Evolutionary conservation across 2,797 vertebrate genomes (phyloP).

Genomic region (Taeniopygia guttata): DNA sequence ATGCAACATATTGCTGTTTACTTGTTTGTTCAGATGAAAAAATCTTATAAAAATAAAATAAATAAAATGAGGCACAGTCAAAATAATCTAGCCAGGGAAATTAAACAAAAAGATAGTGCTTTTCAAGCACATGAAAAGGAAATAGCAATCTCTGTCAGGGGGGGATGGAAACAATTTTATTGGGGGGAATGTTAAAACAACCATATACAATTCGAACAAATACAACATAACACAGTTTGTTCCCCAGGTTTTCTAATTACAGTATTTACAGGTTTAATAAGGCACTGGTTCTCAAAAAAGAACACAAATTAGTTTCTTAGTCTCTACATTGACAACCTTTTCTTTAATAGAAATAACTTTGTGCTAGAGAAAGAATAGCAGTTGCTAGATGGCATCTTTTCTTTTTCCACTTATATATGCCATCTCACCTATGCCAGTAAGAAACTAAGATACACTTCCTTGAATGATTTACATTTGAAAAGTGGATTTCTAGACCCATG

Average conservation of each 20-base stretch:
- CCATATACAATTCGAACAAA: constrained; percentile 79
- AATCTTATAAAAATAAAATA: neutral
- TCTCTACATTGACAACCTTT: constrained; percentile 65
- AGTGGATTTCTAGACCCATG: neutral
- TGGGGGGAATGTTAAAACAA: constrained; percentile 81
- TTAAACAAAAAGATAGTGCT: neutral
- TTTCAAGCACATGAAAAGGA: neutral
- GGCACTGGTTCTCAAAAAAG: constrained; percentile 82
- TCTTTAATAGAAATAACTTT: constrained; percentile 65
- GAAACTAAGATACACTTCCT: neutral
- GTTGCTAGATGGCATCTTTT: constrained; percentile 2
- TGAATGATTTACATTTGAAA: neutral
- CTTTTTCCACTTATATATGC: neutral
- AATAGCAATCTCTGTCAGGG: neutral
- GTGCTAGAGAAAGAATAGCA: constrained; percentile 45
- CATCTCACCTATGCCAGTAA: neutral
- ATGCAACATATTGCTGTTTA: neutral
- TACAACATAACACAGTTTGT: constrained; percentile 66
- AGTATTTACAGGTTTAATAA: constrained; percentile 87
- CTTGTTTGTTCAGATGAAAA: neutral
- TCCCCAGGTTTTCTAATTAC: constrained; percentile 76
- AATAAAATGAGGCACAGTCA: neutral
- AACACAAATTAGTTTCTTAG: constrained; percentile 76
- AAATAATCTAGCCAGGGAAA: neutral
- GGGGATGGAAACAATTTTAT: constrained; percentile 80